Evolutionary conservation across 1,140 invertebrate species (phyloP).

Genomic region (Habropoda laboriosa): DNA sequence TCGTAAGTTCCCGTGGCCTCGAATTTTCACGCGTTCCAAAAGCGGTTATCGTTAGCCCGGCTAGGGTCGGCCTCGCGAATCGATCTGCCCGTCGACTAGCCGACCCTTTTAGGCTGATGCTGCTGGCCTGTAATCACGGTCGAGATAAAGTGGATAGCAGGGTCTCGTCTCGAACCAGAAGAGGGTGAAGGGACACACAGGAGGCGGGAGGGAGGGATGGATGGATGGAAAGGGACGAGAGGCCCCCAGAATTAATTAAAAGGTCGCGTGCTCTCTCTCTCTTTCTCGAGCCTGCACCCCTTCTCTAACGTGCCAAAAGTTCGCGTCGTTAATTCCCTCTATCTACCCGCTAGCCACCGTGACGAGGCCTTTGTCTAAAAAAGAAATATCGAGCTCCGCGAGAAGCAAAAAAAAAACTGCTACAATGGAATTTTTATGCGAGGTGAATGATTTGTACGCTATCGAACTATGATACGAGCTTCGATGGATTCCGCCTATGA

Average conservation of each 20-base stretch:
- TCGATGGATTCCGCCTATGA: no score
- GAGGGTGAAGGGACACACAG: not conserved
- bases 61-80: conserved; percentile 35
- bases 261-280: conserved; percentile 17
- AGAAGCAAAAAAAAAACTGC: not conserved
- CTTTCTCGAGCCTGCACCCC: not conserved
- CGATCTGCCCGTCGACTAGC: conserved; percentile 48
- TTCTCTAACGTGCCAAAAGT: conserved; percentile 43
- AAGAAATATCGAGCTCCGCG: not conserved
- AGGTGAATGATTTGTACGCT: not conserved
- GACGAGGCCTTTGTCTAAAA: conserved; percentile 11
- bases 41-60: conserved; percentile 28
- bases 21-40: conserved; percentile 32
- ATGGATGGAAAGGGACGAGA: not conserved
- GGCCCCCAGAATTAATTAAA: conserved; percentile 49
- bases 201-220: not conserved
- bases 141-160: conserved; percentile 52
- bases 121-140: conserved; percentile 55
- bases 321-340: conserved; percentile 44
- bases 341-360: not conserved
- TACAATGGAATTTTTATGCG: not conserved
- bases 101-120: conserved; percentile 53
- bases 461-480: no score
- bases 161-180: conserved; percentile 41
- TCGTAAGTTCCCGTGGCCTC: not conserved